Evolutionary conservation across 2,113 vertebrate species (phyloP), one percentile per base, ranked within the genome.

Genomic region (Pomatostomus ruficeps): DNA sequence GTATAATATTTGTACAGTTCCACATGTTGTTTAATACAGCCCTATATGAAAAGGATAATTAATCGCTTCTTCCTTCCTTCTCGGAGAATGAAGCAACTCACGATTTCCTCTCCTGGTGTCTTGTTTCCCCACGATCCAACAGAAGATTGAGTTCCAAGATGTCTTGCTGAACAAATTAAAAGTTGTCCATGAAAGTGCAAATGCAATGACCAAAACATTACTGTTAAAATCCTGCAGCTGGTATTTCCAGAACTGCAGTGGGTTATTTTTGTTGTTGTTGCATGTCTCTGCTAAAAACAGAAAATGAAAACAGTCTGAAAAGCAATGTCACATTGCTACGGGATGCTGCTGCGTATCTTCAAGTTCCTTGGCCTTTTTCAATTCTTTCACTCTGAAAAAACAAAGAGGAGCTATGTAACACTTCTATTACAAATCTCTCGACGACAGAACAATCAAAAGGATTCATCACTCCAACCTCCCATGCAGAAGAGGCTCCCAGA

Each of bases 361-460:
- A 99, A 98, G 99, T 99, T 99, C 99, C 99, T 98, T 99, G 99
- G 99, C 99, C 99, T 98, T 99, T 99, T 98, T 99, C 99, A 99
- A 99, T 99, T 99, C 99, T 99, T 99, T 99, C 99, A 98, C 99
- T 99, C 99, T 99, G 99, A 88, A 99, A 99, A 98, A 96, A 97
- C 97, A 97, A 98, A 96, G 89, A 96, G 90, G 68, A 95, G 91
- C 96, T 96, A 78, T 74, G 40, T 70, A 93, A 97, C 33, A 93
- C 66, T 88, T 97, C 57, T 17, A 82, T 83, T 24, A 35, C 65
- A 43, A 38, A 59, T 12, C 33, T 51, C 61, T 43, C 33, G n/a
- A 43, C 84, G 23, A 71, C 43, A 96, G 46, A 91, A 68, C 62
- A 83, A 23, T 33, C 45, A 78, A 61, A 94, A 73, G 5, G 72